Evolutionary conservation across 2,113 vertebrate genomes (phyloP), one percentile per base, ranked within the genome.

Genomic region (Bos indicus): DNA sequence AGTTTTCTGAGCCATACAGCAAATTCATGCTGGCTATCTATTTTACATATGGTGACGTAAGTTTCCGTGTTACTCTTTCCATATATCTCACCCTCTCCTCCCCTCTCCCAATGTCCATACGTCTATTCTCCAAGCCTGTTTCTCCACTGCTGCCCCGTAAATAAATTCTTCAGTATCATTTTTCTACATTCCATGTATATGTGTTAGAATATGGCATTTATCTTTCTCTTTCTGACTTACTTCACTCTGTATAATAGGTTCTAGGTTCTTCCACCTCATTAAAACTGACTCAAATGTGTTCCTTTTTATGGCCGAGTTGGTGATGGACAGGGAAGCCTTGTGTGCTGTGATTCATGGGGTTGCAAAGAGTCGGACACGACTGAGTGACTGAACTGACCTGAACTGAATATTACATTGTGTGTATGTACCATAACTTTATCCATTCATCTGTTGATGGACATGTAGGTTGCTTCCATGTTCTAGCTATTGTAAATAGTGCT

Each of bases 361-460:
- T 1, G 0, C 26, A 60, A 28, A 13, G 59, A 28, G 26, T 60
- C 0, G 2, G 26, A 60, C 59, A 28, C 2, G 0, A 60, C 26
- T 60, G 5, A 60, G 6, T 0, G 26, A 60, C 26, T 60, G 59
- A 60, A 60, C 59, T 60, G 51, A 51, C 3, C 51, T 15, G 57
- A 60, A 28, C 59, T 60, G 11, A 60, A 28, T 62, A 62, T 16
- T 62, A 14, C 60, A 16, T 33, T 62, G 60, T 62, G 30, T 33
- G 13, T 62, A 62, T 16, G 30, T 62, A 62, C 30, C 14, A 62
- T 14, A 16, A 33, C 60, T 62, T 62, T 62, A 16, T 62, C 14
- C 60, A 33, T 16, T 62, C 60, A 62, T 62, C 28, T 33, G 60
- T 62, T 0, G 6, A 62, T 33, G 15, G 60, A 62, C 14, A 16